Conservation (phyloP, 2,113 vertebrate species). For the Piprites chloris region DNA sequence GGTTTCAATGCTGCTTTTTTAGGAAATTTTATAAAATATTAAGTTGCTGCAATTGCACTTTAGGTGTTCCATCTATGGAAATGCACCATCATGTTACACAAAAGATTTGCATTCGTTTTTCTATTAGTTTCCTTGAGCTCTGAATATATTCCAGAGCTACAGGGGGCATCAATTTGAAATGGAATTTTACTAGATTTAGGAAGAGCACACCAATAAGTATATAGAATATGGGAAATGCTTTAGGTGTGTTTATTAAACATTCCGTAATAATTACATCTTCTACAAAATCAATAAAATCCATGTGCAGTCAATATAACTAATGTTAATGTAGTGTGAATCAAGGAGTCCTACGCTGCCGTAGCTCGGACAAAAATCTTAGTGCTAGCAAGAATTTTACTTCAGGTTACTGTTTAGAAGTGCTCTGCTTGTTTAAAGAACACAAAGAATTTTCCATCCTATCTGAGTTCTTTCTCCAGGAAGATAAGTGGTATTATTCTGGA, state of each 20-base stretch:
- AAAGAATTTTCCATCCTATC: not conserved
- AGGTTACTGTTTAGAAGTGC: not conserved
- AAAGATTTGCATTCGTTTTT: not conserved
- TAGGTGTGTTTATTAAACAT: not conserved
- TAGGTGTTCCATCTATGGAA: not conserved
- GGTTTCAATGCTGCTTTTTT: not conserved
- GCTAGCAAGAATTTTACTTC: not conserved
- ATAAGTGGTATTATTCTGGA: not conserved
- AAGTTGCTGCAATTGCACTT: not conserved
- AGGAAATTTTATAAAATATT: not conserved
- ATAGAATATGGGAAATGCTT: not conserved
- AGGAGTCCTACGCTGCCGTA: not conserved
- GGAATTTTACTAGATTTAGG: not conserved
- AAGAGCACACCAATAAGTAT: not conserved
- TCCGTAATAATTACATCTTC: not conserved
- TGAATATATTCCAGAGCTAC: not conserved
- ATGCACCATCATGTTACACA: not conserved
- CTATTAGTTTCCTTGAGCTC: not conserved
- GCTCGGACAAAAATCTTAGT: not conserved
- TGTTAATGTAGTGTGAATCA: not conserved
- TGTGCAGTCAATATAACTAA: not conserved
- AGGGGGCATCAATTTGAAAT: not conserved
- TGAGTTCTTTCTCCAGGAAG: not conserved
- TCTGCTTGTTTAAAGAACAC: not conserved
- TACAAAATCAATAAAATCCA: not conserved